Percentiles rank a stretch among this genome's conserved stretches.
These are phyloP conservation scores for Spodoptera picta DNA, from an alignment of 2,888 invertebrate genomes.

Conservation along the genomic window DNA sequence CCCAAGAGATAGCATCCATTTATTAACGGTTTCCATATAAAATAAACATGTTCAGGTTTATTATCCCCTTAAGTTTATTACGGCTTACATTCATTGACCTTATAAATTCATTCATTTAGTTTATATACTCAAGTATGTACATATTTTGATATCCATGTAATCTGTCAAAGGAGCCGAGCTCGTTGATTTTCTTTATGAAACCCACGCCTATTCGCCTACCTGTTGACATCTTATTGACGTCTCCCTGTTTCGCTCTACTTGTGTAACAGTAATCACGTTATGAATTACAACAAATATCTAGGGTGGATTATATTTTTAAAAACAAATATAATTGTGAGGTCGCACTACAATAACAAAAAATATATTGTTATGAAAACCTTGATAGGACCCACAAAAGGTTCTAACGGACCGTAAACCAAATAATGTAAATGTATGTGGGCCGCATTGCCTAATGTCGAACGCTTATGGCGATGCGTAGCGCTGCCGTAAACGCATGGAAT, in stretches of 20 bases:
- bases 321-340: conserved; percentile 8
- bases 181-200: conserved; percentile 55
- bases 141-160: conserved; percentile 23
- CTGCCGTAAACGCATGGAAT: conserved; percentile 74
- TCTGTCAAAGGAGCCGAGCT: conserved; percentile 43
- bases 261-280: conserved; percentile 3
- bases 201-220: conserved; percentile 68
- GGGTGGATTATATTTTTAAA: not conserved
- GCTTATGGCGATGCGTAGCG: conserved; percentile 74
- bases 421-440: conserved; percentile 79
- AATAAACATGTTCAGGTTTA: conserved; percentile 3
- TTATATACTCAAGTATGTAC: conserved; percentile 20
- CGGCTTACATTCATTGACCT: not conserved
- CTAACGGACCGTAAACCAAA: conserved; percentile 80
- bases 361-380: conserved; percentile 57
- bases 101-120: conserved; percentile 12
- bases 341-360: conserved; percentile 29
- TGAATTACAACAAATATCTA: conserved; percentile 16
- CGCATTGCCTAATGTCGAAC: conserved; percentile 79
- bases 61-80: conserved; percentile 8
- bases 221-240: conserved; percentile 59
- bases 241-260: not conserved
- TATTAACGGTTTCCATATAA: conserved; percentile 12
- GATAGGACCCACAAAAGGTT: conserved; percentile 66
- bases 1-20: conserved; percentile 13